Evolutionary conservation across 2,113 vertebrate species (phyloP).

Genomic region (Phycodurus eques): DNA sequence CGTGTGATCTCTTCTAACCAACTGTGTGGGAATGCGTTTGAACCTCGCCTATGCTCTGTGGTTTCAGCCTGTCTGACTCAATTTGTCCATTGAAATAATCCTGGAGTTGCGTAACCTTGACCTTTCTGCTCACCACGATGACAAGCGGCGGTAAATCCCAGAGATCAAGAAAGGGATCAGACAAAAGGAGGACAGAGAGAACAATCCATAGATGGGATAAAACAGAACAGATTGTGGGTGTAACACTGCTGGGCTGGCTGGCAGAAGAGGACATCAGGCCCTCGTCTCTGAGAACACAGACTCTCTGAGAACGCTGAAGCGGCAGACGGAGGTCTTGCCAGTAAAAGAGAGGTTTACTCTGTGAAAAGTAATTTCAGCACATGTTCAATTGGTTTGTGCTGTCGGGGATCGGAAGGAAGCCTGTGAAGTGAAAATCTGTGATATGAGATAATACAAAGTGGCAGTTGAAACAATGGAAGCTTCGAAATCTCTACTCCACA

Average conservation of each 20-base stretch:
- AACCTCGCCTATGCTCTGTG: conserved; percentile 21
- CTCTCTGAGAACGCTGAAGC: conserved; percentile 27
- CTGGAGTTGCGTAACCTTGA: conserved; percentile 54
- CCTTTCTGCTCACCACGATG: conserved; percentile 36
- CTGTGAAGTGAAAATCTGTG: conserved; percentile 9
- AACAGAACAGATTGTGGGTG: conserved; percentile 27
- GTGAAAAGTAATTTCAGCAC: conserved; percentile 36
- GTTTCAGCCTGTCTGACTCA: conserved; percentile 58
- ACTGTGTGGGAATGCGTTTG: conserved; percentile 25
- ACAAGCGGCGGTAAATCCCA: conserved; percentile 48
- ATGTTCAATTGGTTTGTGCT: conserved; percentile 28
- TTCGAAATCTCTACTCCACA: conserved; percentile 21
- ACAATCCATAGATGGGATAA: conserved; percentile 40
- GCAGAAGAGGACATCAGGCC: conserved; percentile 36
- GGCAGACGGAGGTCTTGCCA: conserved; percentile 31
- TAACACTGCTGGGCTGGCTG: conserved; percentile 32
- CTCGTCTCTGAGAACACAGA: conserved; percentile 38
- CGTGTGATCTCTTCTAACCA: not conserved
- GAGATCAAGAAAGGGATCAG: conserved; percentile 56
- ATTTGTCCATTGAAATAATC: conserved; percentile 52
- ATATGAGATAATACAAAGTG: conserved; percentile 24
- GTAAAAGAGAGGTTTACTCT: conserved; percentile 31
- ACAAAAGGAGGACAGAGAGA: conserved; percentile 54
- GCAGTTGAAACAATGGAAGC: conserved; percentile 15
- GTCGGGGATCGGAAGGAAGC: conserved; percentile 7